Evolutionary conservation across 2,888 invertebrate species (phyloP), one percentile per base, ranked within the genome.

Genomic region (Cataglyphis livida): DNA sequence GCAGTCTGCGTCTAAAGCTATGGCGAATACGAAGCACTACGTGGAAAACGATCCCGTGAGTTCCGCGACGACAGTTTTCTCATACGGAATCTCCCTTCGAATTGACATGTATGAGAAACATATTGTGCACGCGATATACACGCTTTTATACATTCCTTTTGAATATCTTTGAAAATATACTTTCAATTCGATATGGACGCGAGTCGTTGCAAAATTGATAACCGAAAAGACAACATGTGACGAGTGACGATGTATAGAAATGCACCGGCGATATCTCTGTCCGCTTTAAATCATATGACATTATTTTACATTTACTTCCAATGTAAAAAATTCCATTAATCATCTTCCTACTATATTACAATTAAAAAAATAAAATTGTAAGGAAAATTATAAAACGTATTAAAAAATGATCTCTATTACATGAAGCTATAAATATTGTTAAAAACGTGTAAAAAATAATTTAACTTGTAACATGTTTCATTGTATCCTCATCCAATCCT

Each of bases 91-190:
- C 38, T 68, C 68, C 51, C 51, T 51, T 51, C 76, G 38, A 76
- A 76, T 76, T 76, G 76, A 76, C 68, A 76, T 66, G 65, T 75
- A 75, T 75, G 75, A 66, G 68, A 28, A 66, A 32, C 38, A 51
- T 76, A 76, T 76, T 68, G 68, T 68, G 68, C 38, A 68, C 54
- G 38, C 66, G 28, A 68, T 66, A 76, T 54, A 28, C 54, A 76
- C 51, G n/a, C 28, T 7, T n/a, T n/a, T 57, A n/a, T 28, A 68
- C 28, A 41, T 68, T 68, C 68, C 25, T 51, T 25, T 38, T 25
- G 38, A 38, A 66, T 76, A 65, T 66, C 66, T 76, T 66, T 66
- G 68, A 68, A 76, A 54, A 54, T 76, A 68, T 18, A 68, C 51
- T 54, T 65, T 76, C 38, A 35, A 75, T 75, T 76, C 54, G 51